Evolutionary conservation across 2,888 invertebrate species (phyloP).

Genomic region (Empis stercorea): DNA sequence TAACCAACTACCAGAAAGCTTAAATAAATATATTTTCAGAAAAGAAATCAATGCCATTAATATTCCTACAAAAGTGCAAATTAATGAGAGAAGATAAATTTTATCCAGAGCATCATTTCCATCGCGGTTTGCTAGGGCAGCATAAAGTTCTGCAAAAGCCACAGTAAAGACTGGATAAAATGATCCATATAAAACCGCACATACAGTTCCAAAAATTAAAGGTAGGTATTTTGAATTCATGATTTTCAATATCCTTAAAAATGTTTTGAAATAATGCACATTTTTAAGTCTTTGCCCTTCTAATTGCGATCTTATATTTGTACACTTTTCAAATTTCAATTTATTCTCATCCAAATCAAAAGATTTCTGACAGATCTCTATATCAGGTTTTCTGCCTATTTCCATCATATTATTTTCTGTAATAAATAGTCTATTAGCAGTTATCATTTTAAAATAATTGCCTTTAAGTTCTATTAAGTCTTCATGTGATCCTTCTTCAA

Average conservation of each 20-base stretch:
- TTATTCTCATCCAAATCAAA: background rate
- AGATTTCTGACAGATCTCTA: background rate
- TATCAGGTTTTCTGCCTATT: background rate
- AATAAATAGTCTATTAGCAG: slow-evolving; percentile 30
- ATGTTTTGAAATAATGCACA: slow-evolving; percentile 26
- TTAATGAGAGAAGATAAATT: slow-evolving; percentile 47
- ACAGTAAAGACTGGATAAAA: slow-evolving; percentile 64
- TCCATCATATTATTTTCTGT: slow-evolving; percentile 20
- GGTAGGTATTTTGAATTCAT: slow-evolving; percentile 57
- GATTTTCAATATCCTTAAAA: slow-evolving; percentile 46
- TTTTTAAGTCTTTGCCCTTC: slow-evolving; percentile 20
- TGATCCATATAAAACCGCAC: slow-evolving; percentile 54
- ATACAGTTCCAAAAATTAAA: slow-evolving; percentile 48
- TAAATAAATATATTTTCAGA: slow-evolving; percentile 61
- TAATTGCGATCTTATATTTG: slow-evolving; percentile 26
- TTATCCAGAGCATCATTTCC: slow-evolving; percentile 41
- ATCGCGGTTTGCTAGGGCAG: slow-evolving; percentile 50
- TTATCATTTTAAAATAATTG: slow-evolving; percentile 54
- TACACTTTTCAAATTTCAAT: slow-evolving; percentile 5
- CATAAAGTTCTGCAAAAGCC: slow-evolving; percentile 65
- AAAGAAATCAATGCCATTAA: slow-evolving; percentile 53
- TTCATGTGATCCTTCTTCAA: slow-evolving; percentile 62
- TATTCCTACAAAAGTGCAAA: slow-evolving; percentile 52
- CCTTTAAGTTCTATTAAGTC: slow-evolving; percentile 51
- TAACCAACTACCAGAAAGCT: slow-evolving; percentile 60